Evolutionary conservation across 2,888 invertebrate species (phyloP).

Genomic region (Cistogaster globosa): DNA sequence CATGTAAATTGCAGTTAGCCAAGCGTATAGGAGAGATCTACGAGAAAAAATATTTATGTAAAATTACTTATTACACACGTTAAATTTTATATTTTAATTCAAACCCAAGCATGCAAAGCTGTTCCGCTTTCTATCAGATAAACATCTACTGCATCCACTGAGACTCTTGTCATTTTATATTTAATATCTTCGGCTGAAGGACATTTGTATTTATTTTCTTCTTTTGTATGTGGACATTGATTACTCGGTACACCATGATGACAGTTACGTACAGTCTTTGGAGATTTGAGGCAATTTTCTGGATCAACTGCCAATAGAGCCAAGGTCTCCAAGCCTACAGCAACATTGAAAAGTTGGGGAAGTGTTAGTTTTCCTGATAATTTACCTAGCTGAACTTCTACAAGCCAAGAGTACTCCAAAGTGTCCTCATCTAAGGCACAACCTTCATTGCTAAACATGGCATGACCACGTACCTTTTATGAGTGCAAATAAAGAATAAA

Average conservation of each 20-base stretch:
- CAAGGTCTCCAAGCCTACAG: conserved; percentile 94
- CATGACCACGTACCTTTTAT: conserved; percentile 93
- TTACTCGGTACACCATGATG: conserved; percentile 90
- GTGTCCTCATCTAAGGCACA: conserved; percentile 96
- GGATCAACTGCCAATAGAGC: conserved; percentile 92
- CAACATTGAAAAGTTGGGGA: conserved; percentile 93
- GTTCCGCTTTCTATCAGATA: conserved; percentile 95
- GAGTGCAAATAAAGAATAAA: background rate
- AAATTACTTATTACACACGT: background rate
- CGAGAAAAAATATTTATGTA: conserved; percentile 63
- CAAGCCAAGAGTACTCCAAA: conserved; percentile 98
- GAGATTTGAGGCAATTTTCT: conserved; percentile 94
- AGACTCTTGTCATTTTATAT: conserved; percentile 95
- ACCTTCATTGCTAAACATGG: conserved; percentile 97
- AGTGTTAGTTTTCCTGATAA: conserved; percentile 94
- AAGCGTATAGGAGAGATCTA: conserved; percentile 93
- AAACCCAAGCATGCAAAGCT: conserved; percentile 92
- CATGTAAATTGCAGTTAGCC: conserved; percentile 97
- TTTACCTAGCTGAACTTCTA: conserved; percentile 97
- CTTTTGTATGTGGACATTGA: conserved; percentile 88
- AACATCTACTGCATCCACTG: conserved; percentile 94
- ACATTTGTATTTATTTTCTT: conserved; percentile 89
- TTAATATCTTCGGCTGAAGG: conserved; percentile 93
- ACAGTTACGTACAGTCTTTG: conserved; percentile 90
- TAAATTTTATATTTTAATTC: conserved; percentile 44